Evolutionary conservation across 2,113 vertebrate species (phyloP).

Genomic region (Antechinus stuartii): DNA sequence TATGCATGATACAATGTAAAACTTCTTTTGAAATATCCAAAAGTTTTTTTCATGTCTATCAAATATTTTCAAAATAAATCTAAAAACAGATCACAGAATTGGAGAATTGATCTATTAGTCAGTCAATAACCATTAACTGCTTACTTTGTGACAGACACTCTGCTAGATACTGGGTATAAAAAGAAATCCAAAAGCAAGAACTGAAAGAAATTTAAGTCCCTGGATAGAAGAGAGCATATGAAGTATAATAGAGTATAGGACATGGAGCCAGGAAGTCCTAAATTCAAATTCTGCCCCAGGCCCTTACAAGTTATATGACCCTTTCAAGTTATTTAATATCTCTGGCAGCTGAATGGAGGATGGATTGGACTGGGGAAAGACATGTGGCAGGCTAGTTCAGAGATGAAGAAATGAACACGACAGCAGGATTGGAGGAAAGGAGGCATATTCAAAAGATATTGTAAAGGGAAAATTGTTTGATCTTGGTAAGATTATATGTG

Average conservation of each 20-base stretch:
- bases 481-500: not conserved
- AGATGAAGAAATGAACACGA: not conserved
- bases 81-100: slow-evolving; percentile 45
- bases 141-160: not conserved
- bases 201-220: not conserved
- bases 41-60: slow-evolving; percentile 54
- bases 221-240: not conserved
- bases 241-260: not conserved
- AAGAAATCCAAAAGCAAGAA: slow-evolving; percentile 35
- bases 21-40: slow-evolving; percentile 45
- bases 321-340: not conserved
- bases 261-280: too few relatives aligned
- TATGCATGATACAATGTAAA: slow-evolving; percentile 59
- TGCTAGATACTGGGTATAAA: not conserved
- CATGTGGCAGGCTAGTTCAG: not conserved
- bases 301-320: rapidly evolving
- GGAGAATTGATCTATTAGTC: slow-evolving; percentile 26
- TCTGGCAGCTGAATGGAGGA: not conserved
- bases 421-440: not conserved
- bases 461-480: not conserved
- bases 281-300: too few relatives aligned
- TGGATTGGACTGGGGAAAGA: not conserved
- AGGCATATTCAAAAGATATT: not conserved
- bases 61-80: slow-evolving; percentile 60
- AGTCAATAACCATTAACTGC: not conserved